Evolutionary conservation across 2,888 invertebrate species (phyloP), one percentile per base, ranked within the genome.

Genomic region (Gymnoscelis rufifasciata): DNA sequence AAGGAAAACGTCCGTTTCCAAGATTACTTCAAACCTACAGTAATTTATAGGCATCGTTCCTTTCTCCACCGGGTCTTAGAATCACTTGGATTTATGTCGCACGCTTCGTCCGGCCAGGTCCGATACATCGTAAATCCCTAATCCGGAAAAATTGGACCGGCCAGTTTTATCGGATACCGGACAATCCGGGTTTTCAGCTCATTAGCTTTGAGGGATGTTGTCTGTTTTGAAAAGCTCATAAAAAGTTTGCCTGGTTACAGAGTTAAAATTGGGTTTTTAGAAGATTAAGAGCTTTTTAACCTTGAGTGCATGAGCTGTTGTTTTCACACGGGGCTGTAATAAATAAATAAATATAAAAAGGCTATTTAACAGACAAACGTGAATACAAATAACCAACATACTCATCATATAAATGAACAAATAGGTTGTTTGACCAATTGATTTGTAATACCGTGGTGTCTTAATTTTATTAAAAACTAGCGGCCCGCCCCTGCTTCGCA

Each of bases 101-200:
- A 70, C 65, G 65, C 64, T 68, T 71, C 66, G 66, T 65, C 70
- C 64, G 59, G 60, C 60, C 51, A 54, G 48, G 56, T 57, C 59
- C 68, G 68, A 71, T 75, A 72, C 63, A 61, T 69, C 68, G 70
- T 76, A 73, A 74, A 74, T 73, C 70, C 66, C 64, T 78, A 80
- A 80, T 80, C 78, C 74, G 67, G 60, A 81, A 76, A 81, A 81
- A 80, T 79, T 77, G 80, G 68, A 54, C 52, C 30, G 14, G 41
- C 12, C 14, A 19, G 13, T 33, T 33, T 41, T 33, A 24, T 11
- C 41, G 37, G 39, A 50, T 52, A 54, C 56, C 39, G 56, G 52
- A 47, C 40, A 35, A 47, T 51, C 59, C 66, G 54, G 62, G 66
- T 69, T 72, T 69, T 69, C 72, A 74, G 71, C 71, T 75, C 71